phyloP scores from a whole-genome alignment of 2,888 invertebrate species.

The Drosophila hamatofila region DNA sequence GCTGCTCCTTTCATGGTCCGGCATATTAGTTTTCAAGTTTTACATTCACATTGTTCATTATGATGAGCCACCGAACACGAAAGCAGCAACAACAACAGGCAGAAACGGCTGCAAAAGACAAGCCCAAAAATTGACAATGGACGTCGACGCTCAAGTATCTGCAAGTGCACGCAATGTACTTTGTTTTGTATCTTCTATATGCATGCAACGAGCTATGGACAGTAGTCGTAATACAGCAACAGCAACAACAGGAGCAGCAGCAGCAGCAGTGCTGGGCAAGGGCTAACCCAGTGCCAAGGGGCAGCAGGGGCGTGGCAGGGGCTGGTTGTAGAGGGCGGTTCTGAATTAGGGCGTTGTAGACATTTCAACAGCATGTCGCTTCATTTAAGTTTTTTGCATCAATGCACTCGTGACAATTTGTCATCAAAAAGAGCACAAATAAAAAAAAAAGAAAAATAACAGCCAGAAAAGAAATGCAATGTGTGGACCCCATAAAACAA shows the following conservation, averaged over 20 bases:
- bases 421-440: constrained; percentile 59
- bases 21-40: constrained; percentile 74
- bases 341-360: constrained; percentile 67
- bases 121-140: constrained; percentile 66
- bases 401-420: constrained; percentile 81
- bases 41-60: constrained; percentile 69
- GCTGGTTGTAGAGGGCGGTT: constrained; percentile 15
- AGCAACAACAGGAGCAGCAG: constrained; percentile 1
- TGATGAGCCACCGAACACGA: constrained; percentile 69
- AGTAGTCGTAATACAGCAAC: constrained; percentile 9
- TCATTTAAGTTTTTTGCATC: constrained; percentile 81
- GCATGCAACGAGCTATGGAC: constrained; percentile 46
- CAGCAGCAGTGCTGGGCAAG: constrained; percentile 19
- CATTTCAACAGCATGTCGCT: constrained; percentile 81
- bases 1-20: constrained; percentile 60
- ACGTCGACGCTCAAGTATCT: constrained; percentile 72
- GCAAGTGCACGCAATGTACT: constrained; percentile 73
- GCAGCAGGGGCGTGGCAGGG: not conserved
- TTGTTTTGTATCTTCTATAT: constrained; percentile 55
- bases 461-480: constrained; percentile 7
- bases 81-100: constrained; percentile 26
- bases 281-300: constrained; percentile 30
- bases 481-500: constrained; percentile 14
- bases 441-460: not conserved
- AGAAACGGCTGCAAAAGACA: constrained; percentile 36